Conservation (phyloP, 2,113 vertebrate genomes). For the Acrocephalus kingi region DNA sequence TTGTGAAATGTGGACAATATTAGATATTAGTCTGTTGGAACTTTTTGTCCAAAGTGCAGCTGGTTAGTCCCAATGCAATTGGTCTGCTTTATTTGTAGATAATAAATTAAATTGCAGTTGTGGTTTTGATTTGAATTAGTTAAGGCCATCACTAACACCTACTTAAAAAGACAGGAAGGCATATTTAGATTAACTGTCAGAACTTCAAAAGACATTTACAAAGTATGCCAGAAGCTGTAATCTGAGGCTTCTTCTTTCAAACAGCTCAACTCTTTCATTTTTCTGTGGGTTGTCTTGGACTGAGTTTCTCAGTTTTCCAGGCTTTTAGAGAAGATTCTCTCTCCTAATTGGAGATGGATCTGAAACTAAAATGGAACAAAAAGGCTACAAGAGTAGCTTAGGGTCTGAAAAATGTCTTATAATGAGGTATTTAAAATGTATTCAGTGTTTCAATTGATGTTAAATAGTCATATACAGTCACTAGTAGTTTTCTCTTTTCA, state of each 20-base stretch:
- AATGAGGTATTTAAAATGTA: neutral
- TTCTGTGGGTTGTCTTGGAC: neutral
- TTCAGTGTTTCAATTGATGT: neutral
- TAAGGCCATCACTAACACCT: neutral
- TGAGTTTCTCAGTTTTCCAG: neutral
- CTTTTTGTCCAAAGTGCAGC: neutral
- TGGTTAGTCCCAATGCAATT: neutral
- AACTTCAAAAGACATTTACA: neutral
- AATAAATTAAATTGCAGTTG: neutral
- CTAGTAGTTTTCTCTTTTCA: neutral
- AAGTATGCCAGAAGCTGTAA: neutral
- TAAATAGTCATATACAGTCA: neutral
- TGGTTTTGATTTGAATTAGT: neutral
- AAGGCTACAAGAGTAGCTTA: neutral
- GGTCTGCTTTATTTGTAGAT: neutral
- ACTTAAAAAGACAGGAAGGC: neutral
- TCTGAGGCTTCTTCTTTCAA: neutral
- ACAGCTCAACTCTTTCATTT: neutral
- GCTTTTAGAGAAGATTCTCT: neutral
- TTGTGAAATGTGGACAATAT: neutral
- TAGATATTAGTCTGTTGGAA: neutral
- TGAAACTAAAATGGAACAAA: neutral
- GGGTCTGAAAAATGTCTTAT: neutral
- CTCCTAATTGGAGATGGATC: neutral
- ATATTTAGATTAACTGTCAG: neutral